These are phyloP conservation scores for Cuculus canorus DNA, from an alignment of 2,797 vertebrate species.

Conservation along the genomic window DNA sequence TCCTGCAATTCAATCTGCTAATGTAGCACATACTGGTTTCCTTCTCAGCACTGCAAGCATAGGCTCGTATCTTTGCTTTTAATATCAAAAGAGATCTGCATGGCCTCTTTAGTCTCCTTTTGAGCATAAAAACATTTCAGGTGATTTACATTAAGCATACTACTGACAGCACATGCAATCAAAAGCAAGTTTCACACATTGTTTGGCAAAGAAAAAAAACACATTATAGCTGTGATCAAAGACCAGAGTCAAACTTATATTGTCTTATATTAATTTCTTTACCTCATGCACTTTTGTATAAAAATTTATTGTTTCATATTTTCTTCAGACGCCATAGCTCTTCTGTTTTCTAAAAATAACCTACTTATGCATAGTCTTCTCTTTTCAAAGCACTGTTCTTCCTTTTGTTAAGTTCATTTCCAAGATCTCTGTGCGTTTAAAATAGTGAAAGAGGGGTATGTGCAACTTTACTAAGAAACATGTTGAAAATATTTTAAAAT, in stretches of 20 bases:
- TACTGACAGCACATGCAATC: neutral
- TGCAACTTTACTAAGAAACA: neutral
- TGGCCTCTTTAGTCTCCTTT: neutral
- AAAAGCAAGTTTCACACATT: conserved; percentile 11
- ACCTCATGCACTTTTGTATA: neutral
- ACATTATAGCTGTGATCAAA: conserved; percentile 8
- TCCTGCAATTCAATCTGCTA: conserved; percentile 7
- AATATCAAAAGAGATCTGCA: neutral
- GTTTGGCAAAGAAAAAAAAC: neutral
- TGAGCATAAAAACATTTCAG: neutral
- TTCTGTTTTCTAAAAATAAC: conserved; percentile 37
- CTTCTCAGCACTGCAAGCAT: neutral
- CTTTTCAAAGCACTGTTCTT: neutral
- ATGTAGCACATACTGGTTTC: neutral
- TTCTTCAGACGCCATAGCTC: neutral
- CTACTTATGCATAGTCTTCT: neutral
- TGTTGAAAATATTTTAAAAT: neutral
- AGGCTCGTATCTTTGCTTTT: neutral
- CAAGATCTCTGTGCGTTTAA: neutral
- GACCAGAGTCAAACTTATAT: neutral
- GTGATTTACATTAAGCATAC: neutral
- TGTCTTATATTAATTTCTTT: neutral
- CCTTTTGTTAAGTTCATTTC: neutral
- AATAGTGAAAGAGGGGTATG: neutral
- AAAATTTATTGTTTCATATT: neutral